These are phyloP conservation scores for Oceanodroma tethys DNA, from an alignment of 2,113 vertebrate genomes.

Conservation along the genomic window DNA sequence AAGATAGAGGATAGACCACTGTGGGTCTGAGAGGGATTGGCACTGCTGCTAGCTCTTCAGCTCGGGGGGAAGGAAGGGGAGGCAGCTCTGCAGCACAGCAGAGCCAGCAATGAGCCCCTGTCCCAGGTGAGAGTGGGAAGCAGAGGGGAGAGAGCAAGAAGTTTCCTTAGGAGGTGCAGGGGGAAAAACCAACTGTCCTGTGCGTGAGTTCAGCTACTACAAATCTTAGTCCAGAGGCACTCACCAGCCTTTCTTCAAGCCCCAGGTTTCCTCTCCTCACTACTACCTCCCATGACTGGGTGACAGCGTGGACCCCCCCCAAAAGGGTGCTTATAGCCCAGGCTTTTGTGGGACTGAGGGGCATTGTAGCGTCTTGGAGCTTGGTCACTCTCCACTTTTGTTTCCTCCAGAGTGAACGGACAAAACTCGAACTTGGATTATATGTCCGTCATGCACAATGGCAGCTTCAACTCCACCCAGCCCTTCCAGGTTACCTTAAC, in stretches of 20 bases:
- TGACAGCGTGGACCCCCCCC: neutral
- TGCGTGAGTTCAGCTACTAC: neutral
- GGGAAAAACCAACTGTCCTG: neutral
- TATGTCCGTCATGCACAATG: neutral
- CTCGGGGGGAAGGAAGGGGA: neutral
- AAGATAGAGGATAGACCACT: neutral
- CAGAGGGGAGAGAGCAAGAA: neutral
- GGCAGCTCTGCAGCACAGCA: neutral
- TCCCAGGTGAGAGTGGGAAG: neutral
- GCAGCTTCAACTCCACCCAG: neutral
- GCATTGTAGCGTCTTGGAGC: rapidly evolving
- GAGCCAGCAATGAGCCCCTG: neutral
- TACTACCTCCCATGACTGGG: neutral
- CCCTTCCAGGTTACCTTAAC: conserved; percentile 41
- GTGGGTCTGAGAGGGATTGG: neutral
- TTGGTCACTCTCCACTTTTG: neutral
- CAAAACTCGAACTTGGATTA: neutral
- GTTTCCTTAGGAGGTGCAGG: neutral
- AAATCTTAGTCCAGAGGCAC: neutral
- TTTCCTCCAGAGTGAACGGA: conserved; percentile 20
- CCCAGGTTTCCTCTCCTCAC: neutral
- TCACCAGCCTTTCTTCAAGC: neutral
- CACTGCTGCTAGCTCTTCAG: neutral
- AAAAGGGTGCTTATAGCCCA: neutral
- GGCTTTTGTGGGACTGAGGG: neutral